A percentile compares a stretch with the other conserved stretches of the same genome.
These are phyloP conservation scores for Apaloderma vittatum DNA, from an alignment of 2,113 vertebrate genomes.

Conservation along the genomic window DNA sequence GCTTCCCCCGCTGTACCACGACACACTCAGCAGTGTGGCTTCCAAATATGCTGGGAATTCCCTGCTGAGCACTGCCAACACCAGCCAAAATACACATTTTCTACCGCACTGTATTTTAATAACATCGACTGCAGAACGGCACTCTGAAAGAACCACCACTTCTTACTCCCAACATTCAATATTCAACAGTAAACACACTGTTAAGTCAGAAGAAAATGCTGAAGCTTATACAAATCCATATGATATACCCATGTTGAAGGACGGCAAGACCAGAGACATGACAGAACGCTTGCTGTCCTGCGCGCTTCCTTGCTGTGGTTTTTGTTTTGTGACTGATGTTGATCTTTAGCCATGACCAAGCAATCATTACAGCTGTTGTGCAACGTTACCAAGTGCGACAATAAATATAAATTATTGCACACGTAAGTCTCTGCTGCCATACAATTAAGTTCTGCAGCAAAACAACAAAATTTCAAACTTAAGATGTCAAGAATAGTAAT, in stretches of 20 bases:
- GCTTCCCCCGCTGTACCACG: neutral
- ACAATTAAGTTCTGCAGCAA: neutral
- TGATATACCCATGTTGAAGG: neutral
- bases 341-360: constrained; percentile 33
- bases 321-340: neutral
- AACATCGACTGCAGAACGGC: neutral
- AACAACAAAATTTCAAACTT: neutral
- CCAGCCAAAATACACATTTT: constrained; percentile 36
- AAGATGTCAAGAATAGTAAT: neutral
- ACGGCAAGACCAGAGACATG: neutral
- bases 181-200: neutral
- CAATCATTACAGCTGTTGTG: constrained; percentile 35
- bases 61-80: neutral
- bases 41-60: constrained; percentile 27
- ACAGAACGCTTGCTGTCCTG: neutral
- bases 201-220: neutral
- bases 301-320: neutral
- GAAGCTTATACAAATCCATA: neutral
- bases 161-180: neutral
- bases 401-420: constrained; percentile 27
- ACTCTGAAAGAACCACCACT: neutral
- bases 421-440: neutral
- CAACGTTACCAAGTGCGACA: neutral
- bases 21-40: neutral
- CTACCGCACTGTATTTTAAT: neutral